Percentiles rank a stretch among this genome's conserved stretches.
Conservation (phyloP, 2,797 vertebrate species). For the Semotilus atromaculatus region DNA sequence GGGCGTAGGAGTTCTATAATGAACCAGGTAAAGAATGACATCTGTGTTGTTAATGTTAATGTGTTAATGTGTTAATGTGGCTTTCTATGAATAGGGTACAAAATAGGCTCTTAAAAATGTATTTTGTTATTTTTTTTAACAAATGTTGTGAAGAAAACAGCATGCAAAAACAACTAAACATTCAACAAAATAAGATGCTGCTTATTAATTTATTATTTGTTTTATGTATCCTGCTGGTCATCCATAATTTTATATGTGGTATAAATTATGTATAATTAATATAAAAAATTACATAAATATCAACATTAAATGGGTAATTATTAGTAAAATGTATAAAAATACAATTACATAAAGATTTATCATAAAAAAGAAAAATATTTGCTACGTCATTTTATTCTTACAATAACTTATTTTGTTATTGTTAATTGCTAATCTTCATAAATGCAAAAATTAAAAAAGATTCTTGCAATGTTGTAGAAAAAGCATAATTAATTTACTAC, state of each 20-base stretch:
- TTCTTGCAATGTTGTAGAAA: neutral
- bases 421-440: neutral
- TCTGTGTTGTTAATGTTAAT: too few species aligned
- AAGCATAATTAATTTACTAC: neutral
- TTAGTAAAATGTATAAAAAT: neutral
- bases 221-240: neutral
- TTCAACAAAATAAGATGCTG: neutral
- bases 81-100: neutral
- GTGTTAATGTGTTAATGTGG: neutral
- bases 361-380: neutral
- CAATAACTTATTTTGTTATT: neutral
- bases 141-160: neutral
- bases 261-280: neutral
- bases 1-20: slow-evolving; percentile 97
- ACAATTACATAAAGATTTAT: neutral
- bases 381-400: neutral
- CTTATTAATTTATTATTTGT: neutral
- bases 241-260: neutral
- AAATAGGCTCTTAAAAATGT: neutral
- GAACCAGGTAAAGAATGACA: slow-evolving; percentile 88
- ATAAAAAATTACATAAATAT: neutral
- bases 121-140: neutral
- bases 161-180: neutral
- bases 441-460: too few species aligned
- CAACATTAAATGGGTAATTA: neutral